Evolutionary conservation across 2,113 vertebrate species (phyloP), one percentile per base, ranked within the genome.

Genomic region (Kryptolebias marmoratus): DNA sequence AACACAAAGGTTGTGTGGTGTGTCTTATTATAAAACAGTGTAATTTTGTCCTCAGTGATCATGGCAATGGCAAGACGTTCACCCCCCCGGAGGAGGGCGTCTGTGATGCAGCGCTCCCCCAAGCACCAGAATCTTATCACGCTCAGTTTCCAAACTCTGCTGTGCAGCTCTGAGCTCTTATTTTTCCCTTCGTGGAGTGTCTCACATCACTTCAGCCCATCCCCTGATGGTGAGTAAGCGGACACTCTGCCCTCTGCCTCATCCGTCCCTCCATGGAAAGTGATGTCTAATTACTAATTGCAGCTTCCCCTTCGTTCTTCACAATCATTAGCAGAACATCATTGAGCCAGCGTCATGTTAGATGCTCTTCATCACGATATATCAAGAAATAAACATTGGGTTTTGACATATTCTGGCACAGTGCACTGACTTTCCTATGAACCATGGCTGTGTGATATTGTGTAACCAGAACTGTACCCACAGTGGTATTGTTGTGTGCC

Each of bases 211-310:
- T 53, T 55, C 32, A 69, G 31, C 71, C 78, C 52, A 71, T 66
- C 67, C 66, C 69, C 59, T 45, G 28, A 63, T 53, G 30, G 47
- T 39, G 44, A 45, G 74, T 80, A 84, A 86, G 79, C 64, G 73
- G 79, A 82, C 83, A 78, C 78, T 50, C 59, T 36, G 49, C 45
- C 68, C 68, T 67, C 49, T 1, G 11, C 65, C 54, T 67, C 57
- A 54, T 60, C 68, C 54, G 59, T 55, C 48, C 30, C 62, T 67
- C 67, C 68, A 54, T 71, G 72, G 54, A 89, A 75, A 83, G 67
- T 74, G 12, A 80, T 76, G 70, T 72, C 64, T 69, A 70, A 74
- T 81, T 75, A 64, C 75, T 69, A 77, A 74, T 71, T 77, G 68
- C 36, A 1, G 47, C 61, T 13, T 81, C 77, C 53, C 62, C 72